Evolutionary conservation across 2,888 invertebrate genomes (phyloP), one percentile per base, ranked within the genome.

Genomic region (Seira musarum): DNA sequence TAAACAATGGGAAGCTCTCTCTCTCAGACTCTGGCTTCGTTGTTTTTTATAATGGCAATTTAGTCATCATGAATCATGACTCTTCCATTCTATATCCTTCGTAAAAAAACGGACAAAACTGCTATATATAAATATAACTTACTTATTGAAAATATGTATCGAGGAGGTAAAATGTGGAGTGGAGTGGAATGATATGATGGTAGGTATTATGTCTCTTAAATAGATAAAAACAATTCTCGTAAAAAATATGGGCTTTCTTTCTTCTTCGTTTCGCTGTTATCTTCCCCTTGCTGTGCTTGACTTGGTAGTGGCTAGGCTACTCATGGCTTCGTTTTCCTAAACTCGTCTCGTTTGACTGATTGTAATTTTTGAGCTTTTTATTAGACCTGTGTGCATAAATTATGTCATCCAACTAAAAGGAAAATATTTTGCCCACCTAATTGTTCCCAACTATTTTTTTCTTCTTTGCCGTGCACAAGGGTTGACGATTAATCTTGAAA

Each of bases 31-130:
- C n/a, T n/a, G n/a, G n/a, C n/a, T n/a, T n/a, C 6, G 40, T 40
- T 60, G 78, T 78, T 78, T 78, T 78, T 78, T 78, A 78, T 78
- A 78, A 78, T 78, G 78, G 78, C 78, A 78, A 78, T 78, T 78
- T 78, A 78, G 78, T 78, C 78, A 78, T 78, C 78, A 78, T 78
- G 78, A 78, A 78, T 78, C 78, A 78, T 78, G 78, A 78, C 71
- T 72, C 46, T 53, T 68, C 53, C 40, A 40, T 40, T 13, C 40
- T 40, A 13, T 13, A 40, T 40, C 40, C 13, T 8, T 40, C 40
- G 40, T 13, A 8, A 40, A 8, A 40, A 8, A 40, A 40, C 40
- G n/a, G n/a, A n/a, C n/a, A n/a, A n/a, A n/a, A n/a, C n/a, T n/a
- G n/a, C n/a, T n/a, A n/a, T n/a, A 40, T 40, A 8, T 40, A 40